Conservation (phyloP, 2,888 invertebrate species). For the Prosapia bicincta region DNA sequence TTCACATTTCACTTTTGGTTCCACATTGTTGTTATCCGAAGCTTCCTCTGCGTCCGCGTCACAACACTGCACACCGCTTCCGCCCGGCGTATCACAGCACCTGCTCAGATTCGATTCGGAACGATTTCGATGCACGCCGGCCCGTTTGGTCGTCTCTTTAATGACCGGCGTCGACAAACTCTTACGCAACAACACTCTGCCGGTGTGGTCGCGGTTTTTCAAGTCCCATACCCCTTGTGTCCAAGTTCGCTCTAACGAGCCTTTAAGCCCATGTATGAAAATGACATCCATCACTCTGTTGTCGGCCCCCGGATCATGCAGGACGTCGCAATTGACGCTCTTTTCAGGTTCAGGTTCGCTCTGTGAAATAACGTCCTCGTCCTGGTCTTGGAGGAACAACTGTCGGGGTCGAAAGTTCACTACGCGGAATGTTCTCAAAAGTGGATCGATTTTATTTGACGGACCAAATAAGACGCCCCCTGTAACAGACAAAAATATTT, state of each 20-base stretch:
- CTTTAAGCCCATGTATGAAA: constrained; percentile 78
- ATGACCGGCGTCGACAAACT: constrained; percentile 22
- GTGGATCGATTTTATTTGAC: constrained; percentile 23
- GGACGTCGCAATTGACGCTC: constrained; percentile 42
- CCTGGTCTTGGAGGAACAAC: constrained; percentile 3
- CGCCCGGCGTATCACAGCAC: neutral
- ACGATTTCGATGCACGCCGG: constrained; percentile 11
- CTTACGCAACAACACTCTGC: constrained; percentile 20
- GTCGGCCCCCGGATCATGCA: constrained; percentile 42
- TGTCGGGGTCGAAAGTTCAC: constrained; percentile 8
- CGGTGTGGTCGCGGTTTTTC: constrained; percentile 14
- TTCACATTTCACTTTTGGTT: constrained; percentile 42
- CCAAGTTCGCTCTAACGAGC: constrained; percentile 56
- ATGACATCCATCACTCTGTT: constrained; percentile 61
- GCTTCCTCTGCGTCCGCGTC: neutral
- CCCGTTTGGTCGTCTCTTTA: neutral
- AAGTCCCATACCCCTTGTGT: constrained; percentile 34
- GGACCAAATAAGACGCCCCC: constrained; percentile 20
- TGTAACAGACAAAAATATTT: no score
- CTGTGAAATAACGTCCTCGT: neutral
- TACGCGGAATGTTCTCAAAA: constrained; percentile 11
- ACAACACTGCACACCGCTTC: neutral
- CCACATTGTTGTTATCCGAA: constrained; percentile 43
- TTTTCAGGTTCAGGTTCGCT: constrained; percentile 34
- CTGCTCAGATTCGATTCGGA: constrained; percentile 11